Evolutionary conservation across 2,888 invertebrate genomes (phyloP), one percentile per base, ranked within the genome.

Genomic region (Psylliodes chrysocephalus): DNA sequence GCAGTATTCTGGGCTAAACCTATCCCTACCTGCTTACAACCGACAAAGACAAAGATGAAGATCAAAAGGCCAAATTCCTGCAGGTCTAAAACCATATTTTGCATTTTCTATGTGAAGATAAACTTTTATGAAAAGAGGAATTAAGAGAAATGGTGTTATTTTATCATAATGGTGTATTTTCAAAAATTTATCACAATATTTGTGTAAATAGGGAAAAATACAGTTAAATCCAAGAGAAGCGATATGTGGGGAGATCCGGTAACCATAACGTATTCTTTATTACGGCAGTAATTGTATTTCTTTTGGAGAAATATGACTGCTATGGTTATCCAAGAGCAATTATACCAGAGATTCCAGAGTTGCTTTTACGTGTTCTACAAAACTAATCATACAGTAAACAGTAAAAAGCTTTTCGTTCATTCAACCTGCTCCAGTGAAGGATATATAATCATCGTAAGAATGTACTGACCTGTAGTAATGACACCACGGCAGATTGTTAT

Each of bases 241-340:
- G 69, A 68, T 14, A 65, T 68, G 52, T 71, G 66, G 4, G 69
- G 70, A n/a, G 68, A 64, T 6, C 67, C 67, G n/a, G 68, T 56
- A 15, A 70, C 22, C 52, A 70, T 59, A 44, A 40, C 30, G 15
- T 70, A 60, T 22, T 62, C 64, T 40, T 66, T 61, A 30, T 56
- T 47, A 44, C 60, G 60, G 47, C 67, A 70, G 35, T 54, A 71
- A n/a, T 67, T 22, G 56, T 57, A 57, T n/a, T 47, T 30, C n/a
- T 10, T 33, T 22, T n/a, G 68, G 54, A 25, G 67, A 33, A 47
- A 25, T 60, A 38, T 68, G 69, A 35, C 56, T 67, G 8, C 22
- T 25, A 49, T 66, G 68, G 49, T 68, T 69, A 18, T 68, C 69
- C 15, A 65, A 7, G 15, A 67, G 59, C 19, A 63, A 30, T 25